These are phyloP conservation scores for Dendrolimus houi DNA, from an alignment of 2,888 invertebrate species.

Conservation along the genomic window DNA sequence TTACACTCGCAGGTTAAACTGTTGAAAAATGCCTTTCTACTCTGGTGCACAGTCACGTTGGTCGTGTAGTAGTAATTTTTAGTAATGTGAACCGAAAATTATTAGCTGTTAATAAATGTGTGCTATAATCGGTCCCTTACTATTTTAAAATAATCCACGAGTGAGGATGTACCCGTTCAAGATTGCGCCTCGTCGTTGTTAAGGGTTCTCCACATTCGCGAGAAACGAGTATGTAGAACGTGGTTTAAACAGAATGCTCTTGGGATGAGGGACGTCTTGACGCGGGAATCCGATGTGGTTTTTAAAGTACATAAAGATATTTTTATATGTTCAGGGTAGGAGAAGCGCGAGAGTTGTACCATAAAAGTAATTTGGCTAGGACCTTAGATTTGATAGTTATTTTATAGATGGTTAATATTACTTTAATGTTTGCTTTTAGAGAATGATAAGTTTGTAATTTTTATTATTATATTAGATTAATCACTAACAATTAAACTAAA, in stretches of 20 bases:
- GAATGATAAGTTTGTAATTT: conserved; percentile 69
- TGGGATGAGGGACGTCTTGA: conserved; percentile 30
- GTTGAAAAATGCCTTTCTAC: too few relatives aligned
- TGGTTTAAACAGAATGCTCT: conserved; percentile 11
- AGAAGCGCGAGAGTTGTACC: conserved; percentile 50
- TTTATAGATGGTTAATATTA: conserved; percentile 70
- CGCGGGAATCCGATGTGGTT: conserved; percentile 38
- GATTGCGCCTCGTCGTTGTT: conserved; percentile 14
- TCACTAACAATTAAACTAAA: conserved; percentile 74
- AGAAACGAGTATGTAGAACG: neutral
- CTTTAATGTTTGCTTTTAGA: conserved; percentile 71
- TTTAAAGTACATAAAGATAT: conserved; percentile 71
- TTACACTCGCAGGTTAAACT: too few relatives aligned
- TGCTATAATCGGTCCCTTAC: conserved; percentile 57
- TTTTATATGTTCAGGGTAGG: conserved; percentile 72
- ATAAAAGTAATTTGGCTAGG: conserved; percentile 65
- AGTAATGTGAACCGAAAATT: conserved; percentile 47
- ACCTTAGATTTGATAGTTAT: conserved; percentile 70
- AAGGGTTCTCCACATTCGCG: too few relatives aligned
- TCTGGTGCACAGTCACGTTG: too few relatives aligned
- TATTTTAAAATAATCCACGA: conserved; percentile 39
- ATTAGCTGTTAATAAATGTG: conserved; percentile 62
- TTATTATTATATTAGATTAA: conserved; percentile 71
- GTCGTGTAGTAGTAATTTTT: conserved; percentile 36
- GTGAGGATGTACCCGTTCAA: conserved; percentile 37